Evolutionary conservation across 1,140 invertebrate species (phyloP), one percentile per base, ranked within the genome.

Genomic region (Aphaenogaster floridana): DNA sequence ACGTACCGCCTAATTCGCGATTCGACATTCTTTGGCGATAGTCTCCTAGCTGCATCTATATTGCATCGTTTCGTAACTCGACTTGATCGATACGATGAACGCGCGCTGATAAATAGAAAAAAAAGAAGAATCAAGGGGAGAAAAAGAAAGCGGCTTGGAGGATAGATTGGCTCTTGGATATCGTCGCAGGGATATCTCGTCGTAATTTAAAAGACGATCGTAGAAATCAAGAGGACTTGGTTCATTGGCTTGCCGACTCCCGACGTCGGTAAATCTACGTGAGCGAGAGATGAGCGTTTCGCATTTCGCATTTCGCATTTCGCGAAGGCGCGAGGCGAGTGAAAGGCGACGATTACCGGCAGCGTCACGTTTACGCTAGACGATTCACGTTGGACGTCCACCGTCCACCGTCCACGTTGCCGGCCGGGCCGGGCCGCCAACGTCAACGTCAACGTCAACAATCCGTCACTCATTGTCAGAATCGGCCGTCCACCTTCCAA

Each of bases 181-280:
- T 28, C 28, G 28, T 28, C 28, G 28, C 28, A 28, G 28, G 28
- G 28, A 28, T 28, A 28, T 28, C 28, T 28, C 28, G 28, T 28
- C 28, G 28, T 28, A 28, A 28, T 28, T 28, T 28, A 28, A 45
- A 45, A 50, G 42, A 79, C 34, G 34, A 69, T 59, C 39, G 21
- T 66, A 57, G 79, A 81, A 69, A 69, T 57, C 36, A 81, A 69
- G 34, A 81, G 64, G 78, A 80, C 52, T 69, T 45, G 63, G 48
- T 81, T n/a, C 63, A 68, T 57, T 81, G 63, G 28, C 28, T 28
- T 0, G 28, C 28, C 28, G 28, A 28, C 69, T 45, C 21, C 52
- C 52, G 21, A 69, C 50, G 50, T 69, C 17, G 57, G 5, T 69
- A 81, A 76, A 63, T 50, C 17, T n/a, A 15, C 45, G 21, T 50